Evolutionary conservation across 2,113 vertebrate genomes (phyloP).

Genomic region (Rhinichthys klamathensis): DNA sequence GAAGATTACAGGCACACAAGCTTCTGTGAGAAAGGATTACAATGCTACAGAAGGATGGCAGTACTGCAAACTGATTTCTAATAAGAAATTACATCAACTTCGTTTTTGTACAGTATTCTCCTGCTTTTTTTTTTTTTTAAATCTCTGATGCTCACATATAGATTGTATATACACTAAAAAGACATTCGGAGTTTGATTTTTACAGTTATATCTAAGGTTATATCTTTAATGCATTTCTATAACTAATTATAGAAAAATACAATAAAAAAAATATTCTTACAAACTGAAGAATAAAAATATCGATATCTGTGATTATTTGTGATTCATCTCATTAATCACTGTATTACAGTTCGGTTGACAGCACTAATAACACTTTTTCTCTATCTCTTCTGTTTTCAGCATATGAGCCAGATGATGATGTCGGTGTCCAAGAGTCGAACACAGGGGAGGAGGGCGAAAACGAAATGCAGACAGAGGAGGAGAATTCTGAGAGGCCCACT

Average conservation of each 20-base stretch:
- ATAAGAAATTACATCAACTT: neutral
- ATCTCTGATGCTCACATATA: neutral
- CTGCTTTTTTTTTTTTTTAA: neutral
- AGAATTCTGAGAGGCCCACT: slow-evolving; percentile 86
- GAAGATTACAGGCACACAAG: slow-evolving; percentile 10
- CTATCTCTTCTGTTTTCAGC: slow-evolving; percentile 77
- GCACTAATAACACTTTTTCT: slow-evolving; percentile 23
- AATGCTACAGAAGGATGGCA: neutral
- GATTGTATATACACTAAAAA: neutral
- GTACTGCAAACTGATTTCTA: neutral
- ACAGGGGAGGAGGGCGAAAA: slow-evolving; percentile 89
- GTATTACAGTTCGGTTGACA: neutral
- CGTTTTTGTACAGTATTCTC: neutral
- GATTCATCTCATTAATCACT: neutral
- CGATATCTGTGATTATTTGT: neutral
- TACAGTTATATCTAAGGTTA: neutral
- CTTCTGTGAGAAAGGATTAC: neutral
- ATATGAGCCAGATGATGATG: slow-evolving; percentile 92
- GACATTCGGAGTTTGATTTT: neutral
- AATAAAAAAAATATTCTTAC: neutral
- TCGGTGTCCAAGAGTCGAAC: slow-evolving; percentile 81
- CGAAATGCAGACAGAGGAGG: slow-evolving; percentile 85
- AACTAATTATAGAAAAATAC: neutral
- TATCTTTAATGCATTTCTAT: neutral
- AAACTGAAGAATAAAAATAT: neutral